These are phyloP conservation scores for Chromoteleia sp. DNA, from an alignment of 2,888 invertebrate genomes.

Conservation along the genomic window DNA sequence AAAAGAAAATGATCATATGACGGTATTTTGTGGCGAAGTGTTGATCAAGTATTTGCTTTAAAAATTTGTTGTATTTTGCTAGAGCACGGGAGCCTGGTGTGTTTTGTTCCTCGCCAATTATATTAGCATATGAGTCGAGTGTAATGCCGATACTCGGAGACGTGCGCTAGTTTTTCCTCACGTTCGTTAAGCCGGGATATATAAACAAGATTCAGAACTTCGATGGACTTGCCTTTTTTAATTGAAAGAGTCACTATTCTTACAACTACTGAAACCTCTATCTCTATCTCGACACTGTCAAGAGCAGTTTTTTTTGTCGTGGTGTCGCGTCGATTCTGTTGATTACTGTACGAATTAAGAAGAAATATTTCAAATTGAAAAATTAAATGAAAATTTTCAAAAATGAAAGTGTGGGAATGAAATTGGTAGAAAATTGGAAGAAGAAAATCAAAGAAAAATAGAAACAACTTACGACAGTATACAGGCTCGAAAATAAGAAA, in stretches of 20 bases:
- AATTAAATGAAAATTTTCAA: neutral
- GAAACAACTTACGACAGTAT: neutral
- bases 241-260: slow-evolving; percentile 63
- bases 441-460: neutral
- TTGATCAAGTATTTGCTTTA: slow-evolving; percentile 60
- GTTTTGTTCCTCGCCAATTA: slow-evolving; percentile 70
- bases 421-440: neutral
- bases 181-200: slow-evolving; percentile 55
- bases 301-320: slow-evolving; percentile 54
- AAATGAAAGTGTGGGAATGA: neutral
- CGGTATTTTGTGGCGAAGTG: slow-evolving; percentile 49
- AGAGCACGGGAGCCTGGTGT: slow-evolving; percentile 70
- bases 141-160: slow-evolving; percentile 61
- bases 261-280: slow-evolving; percentile 6
- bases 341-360: slow-evolving; percentile 2
- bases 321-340: slow-evolving; percentile 59
- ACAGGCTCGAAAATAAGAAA: neutral
- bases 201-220: slow-evolving; percentile 44
- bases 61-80: slow-evolving; percentile 72
- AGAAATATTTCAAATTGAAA: neutral
- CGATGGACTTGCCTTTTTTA: slow-evolving; percentile 54
- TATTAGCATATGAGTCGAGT: slow-evolving; percentile 64
- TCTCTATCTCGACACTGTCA: slow-evolving; percentile 28
- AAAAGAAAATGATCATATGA: slow-evolving; percentile 14
- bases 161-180: slow-evolving; percentile 62